Base-by-base conservation (phyloP, 1,140 invertebrate genomes). In the Ridgeia piscesae region DNA sequence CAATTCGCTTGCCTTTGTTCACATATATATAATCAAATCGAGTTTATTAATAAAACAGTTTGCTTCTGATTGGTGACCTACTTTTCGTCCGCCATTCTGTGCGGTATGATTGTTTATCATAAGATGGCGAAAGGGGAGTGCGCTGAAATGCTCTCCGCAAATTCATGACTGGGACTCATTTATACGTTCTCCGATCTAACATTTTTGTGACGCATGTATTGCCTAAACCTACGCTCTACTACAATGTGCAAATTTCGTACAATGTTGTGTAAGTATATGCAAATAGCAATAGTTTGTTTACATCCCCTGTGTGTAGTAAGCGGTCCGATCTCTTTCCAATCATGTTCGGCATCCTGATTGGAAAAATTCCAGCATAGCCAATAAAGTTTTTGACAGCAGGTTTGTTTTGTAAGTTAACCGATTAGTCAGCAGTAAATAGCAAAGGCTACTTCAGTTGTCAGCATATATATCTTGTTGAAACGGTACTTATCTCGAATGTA, bases 91-190 rank as follows among this genome's bases (percentile, higher is more conserved):
- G 58, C 58, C 58, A 77, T 77, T 77, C 58, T 77, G 58, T 77
- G 58, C 58, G 58, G 58, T 77, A 77, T 77, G 58, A 77, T 77
- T 77, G 58, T 77, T 77, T 77, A 77, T 77, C 58, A 77, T 77
- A 77, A 77, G 58, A 77, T 77, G 58, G 58, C 58, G 58, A 77
- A 77, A 77, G 58, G 58, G 58, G 58, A 77, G 58, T 77, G 58
- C 58, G 58, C 58, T 77, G 58, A 77, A 77, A 77, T 77, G 17
- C 17, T 77, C 58, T 77, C 58, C 58, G 58, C 58, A 77, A 77
- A 77, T 77, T 77, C 58, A 77, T 77, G 58, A 77, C 58, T 77
- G 58, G 58, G 27, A 77, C 58, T 21, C 58, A 77, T 77, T 77
- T 77, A 2, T 77, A 31, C 6, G 58, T 9, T 77, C 58, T 77